Evolutionary conservation across 2,797 vertebrate genomes (phyloP).

Genomic region (Argentina silus): DNA sequence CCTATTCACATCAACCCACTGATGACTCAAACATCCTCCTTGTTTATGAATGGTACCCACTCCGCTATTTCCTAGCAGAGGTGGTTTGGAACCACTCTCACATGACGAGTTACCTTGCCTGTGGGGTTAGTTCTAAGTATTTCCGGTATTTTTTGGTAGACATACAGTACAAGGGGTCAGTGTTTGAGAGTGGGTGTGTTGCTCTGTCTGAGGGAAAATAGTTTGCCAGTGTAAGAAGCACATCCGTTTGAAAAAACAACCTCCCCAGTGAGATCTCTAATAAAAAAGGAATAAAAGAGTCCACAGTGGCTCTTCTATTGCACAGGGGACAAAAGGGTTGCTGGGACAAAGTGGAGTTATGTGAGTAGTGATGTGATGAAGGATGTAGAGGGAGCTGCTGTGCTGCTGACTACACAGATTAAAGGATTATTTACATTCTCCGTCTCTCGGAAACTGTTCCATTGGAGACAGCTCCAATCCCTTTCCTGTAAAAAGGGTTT

Average conservation of each 20-base stretch:
- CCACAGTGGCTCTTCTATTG: slow-evolving; percentile 15
- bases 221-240: not conserved
- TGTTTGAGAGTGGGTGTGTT: not conserved
- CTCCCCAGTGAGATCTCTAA: not conserved
- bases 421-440: slow-evolving; percentile 56
- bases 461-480: slow-evolving; percentile 52
- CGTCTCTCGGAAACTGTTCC: slow-evolving; percentile 61
- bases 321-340: slow-evolving; percentile 34
- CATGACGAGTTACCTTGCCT: too few species aligned
- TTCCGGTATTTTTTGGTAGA: not conserved
- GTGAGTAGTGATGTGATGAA: slow-evolving; percentile 45
- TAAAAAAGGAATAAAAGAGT: not conserved
- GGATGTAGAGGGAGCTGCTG: slow-evolving; percentile 41
- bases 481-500: slow-evolving; percentile 55
- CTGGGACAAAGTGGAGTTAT: slow-evolving; percentile 33
- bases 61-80: not conserved
- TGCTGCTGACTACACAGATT: slow-evolving; percentile 62
- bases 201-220: not conserved
- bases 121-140: not conserved
- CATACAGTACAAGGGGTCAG: not conserved
- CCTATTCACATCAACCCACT: not conserved
- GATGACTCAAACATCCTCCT: not conserved
- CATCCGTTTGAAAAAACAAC: not conserved
- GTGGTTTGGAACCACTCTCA: too few species aligned
- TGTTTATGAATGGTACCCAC: not conserved